Evolutionary conservation across 2,797 vertebrate species (phyloP).

Genomic region (Pseudocheirus occidentalis): DNA sequence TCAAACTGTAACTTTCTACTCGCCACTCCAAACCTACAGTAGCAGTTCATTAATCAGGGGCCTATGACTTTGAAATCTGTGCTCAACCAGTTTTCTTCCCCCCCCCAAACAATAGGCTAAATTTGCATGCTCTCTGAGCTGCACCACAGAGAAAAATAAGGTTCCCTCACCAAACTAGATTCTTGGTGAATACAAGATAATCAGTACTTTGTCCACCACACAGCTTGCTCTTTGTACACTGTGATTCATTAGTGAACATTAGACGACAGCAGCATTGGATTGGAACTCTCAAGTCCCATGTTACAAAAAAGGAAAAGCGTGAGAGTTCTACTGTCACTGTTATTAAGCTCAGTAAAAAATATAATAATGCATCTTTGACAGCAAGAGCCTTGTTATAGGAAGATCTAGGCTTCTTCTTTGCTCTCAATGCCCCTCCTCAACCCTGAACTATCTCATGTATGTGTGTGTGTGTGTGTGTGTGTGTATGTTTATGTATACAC

Average conservation of each 20-base stretch:
- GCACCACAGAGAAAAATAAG: constrained; percentile 81
- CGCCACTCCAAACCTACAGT: constrained; percentile 88
- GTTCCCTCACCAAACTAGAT: constrained; percentile 73
- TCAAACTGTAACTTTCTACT: constrained; percentile 91
- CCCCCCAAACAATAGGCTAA: constrained; percentile 81
- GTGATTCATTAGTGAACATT: constrained; percentile 81
- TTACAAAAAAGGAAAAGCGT: constrained; percentile 68
- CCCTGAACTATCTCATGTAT: background rate
- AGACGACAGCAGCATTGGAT: constrained; percentile 74
- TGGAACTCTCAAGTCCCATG: constrained; percentile 77
- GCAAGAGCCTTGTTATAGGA: constrained; percentile 60
- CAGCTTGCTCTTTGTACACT: constrained; percentile 76
- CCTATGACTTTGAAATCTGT: constrained; percentile 88
- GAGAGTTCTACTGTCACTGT: constrained; percentile 74
- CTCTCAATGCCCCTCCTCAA: constrained; percentile 56
- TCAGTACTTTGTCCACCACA: constrained; percentile 78
- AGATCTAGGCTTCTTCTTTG: constrained; percentile 52
- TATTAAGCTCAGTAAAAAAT: constrained; percentile 76
- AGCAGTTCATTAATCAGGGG: constrained; percentile 93
- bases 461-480: too few relatives aligned
- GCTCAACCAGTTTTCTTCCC: constrained; percentile 79
- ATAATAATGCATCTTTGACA: constrained; percentile 69
- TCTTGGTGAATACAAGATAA: constrained; percentile 81
- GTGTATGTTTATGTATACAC: too few relatives aligned
- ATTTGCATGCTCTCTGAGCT: constrained; percentile 87